Evolutionary conservation across 2,797 vertebrate genomes (phyloP), one percentile per base, ranked within the genome.

Genomic region (Triplophysa yarkandensis): DNA sequence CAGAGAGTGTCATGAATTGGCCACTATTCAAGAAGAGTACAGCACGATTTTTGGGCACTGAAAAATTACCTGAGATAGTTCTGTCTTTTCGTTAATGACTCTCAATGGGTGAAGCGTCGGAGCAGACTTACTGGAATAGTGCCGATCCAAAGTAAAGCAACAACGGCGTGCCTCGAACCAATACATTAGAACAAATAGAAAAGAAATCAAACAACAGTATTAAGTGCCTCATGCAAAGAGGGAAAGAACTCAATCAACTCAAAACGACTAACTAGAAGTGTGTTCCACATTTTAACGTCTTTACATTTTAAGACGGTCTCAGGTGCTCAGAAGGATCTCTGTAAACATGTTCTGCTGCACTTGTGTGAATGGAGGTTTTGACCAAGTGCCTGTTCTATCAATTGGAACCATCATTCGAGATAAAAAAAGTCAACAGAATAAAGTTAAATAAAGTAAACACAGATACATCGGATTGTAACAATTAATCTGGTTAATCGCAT

Each of bases 1-100:
- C 43, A 73, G 28, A 75, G 83, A 16, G 73, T 64, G 81, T 71
- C 72, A 64, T 71, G 43, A 60, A 54, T 74, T 73, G 34, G 41
- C 71, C 69, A 70, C 70, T 69, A 63, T 64, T 76, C 46, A 76
- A 69, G 64, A 76, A 61, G 82, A 85, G 81, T 88, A 86, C 87
- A 88, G 87, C 85, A 86, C 86, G 87, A 87, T 86, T 83, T 85
- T 89, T 86, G 90, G 89, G 87, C 88, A 88, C 89, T 89, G 88
- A 39, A 86, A 74, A 90, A 90, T 90, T 93, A 91, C 92, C 92
- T 93, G 92, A 93, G 92, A 91, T 90, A 85, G 87, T 84, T 85
- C 85, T 87, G 90, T 88, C 88, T 85, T 76, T 89, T 88, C 77
- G 78, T 84, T 66, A 87, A 87, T 85, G 85, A 86, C 86, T 84